Conservation (phyloP, 92 coral and sea anemone genomes). For the Anthopleura xanthogrammica region DNA sequence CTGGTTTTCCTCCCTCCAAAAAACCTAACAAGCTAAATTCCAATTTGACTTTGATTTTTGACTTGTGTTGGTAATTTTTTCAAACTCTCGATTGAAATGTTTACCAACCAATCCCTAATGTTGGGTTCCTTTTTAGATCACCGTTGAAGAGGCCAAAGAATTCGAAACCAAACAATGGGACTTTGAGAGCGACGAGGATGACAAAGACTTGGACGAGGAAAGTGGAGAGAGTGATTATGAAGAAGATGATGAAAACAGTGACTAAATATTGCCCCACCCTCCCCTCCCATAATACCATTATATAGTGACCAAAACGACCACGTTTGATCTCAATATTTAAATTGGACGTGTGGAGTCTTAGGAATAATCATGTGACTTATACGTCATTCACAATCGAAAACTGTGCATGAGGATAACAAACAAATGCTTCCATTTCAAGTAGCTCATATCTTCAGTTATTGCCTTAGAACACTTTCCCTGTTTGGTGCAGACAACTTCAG, state of each 20-base stretch:
- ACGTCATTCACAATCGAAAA: background rate
- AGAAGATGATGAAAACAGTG: conserved; percentile 89
- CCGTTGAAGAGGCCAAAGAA: conserved; percentile 92
- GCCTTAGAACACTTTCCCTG: too few species aligned
- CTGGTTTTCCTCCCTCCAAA: too few species aligned
- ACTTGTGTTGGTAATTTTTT: too few species aligned
- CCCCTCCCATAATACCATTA: conserved; percentile 12
- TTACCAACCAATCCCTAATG: too few species aligned
- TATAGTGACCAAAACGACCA: background rate
- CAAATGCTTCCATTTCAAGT: too few species aligned
- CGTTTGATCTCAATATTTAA: background rate
- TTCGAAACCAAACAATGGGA: conserved; percentile 97
- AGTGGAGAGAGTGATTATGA: conserved; percentile 93
- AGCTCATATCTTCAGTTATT: too few species aligned
- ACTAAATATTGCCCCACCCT: conserved; percentile 34
- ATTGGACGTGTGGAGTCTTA: background rate
- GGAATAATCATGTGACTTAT: background rate
- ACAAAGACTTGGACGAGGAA: conserved; percentile 75
- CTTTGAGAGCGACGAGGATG: conserved; percentile 91
- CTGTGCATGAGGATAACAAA: background rate
- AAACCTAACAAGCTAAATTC: too few species aligned
- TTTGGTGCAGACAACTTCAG: too few species aligned
- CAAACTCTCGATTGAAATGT: too few species aligned
- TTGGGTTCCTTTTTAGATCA: conserved; percentile 47
- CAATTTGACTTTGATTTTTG: too few species aligned